Conservation (phyloP, 1,140 invertebrate genomes). For the Tetragonula clypearis region DNA sequence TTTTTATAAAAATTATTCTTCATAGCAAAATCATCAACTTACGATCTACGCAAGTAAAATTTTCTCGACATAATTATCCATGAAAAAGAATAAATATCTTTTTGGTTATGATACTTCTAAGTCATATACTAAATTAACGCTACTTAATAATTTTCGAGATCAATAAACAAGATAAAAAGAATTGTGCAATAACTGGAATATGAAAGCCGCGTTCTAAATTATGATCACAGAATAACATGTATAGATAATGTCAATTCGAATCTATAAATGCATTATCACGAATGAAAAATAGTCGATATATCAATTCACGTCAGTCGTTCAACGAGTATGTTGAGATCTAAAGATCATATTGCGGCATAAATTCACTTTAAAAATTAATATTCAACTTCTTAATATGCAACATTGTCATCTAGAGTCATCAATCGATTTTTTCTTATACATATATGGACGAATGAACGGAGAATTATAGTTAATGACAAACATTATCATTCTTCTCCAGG, state of each 20-base stretch:
- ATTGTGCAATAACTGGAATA: slow-evolving; percentile 40
- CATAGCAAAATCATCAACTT: slow-evolving; percentile 45
- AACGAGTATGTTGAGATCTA: slow-evolving; percentile 19
- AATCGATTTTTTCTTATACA: slow-evolving; percentile 38
- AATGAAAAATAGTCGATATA: slow-evolving; percentile 34
- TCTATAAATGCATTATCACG: slow-evolving; percentile 28
- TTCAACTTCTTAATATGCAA: slow-evolving; percentile 30
- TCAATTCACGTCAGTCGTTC: slow-evolving; percentile 20
- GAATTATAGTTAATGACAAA: slow-evolving; percentile 36
- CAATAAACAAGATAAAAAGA: slow-evolving; percentile 40
- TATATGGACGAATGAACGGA: slow-evolving; percentile 44
- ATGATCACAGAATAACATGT: slow-evolving; percentile 42
- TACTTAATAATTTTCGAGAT: slow-evolving; percentile 55
- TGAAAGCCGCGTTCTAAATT: slow-evolving; percentile 24
- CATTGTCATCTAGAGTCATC: slow-evolving; percentile 25
- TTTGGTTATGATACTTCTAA: slow-evolving; percentile 12
- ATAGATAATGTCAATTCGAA: slow-evolving; percentile 22
- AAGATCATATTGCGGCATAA: slow-evolving; percentile 3
- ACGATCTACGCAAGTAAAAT: slow-evolving; percentile 51
- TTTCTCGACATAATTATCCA: slow-evolving; percentile 1
- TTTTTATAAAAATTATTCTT: slow-evolving; percentile 48
- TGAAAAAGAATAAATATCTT: slow-evolving; percentile 48
- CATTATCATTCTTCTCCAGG: slow-evolving; percentile 12
- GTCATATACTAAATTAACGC: slow-evolving; percentile 31
- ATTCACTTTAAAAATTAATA: slow-evolving; percentile 12